A percentile compares a stretch with the other conserved stretches of the same genome.
These are phyloP conservation scores for Chiloscyllium plagiosum DNA, from an alignment of 2,113 vertebrate species.

Conservation along the genomic window DNA sequence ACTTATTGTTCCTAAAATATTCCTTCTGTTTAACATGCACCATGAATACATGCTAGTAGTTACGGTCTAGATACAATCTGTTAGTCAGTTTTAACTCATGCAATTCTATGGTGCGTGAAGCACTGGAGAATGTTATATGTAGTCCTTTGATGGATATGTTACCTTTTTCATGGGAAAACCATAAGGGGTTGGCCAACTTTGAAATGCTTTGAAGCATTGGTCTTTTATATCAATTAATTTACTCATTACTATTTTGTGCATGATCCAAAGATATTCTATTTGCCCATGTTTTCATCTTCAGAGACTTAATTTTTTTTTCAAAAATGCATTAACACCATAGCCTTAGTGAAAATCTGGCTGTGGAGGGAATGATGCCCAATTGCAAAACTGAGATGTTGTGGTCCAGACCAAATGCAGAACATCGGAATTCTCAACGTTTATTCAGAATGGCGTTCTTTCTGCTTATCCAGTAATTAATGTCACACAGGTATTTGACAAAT, in stretches of 20 bases:
- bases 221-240: neutral
- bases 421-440: too few species aligned
- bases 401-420: neutral
- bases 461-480: too few species aligned
- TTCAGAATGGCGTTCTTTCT: too few species aligned
- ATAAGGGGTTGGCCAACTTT: neutral
- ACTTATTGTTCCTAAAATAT: conserved; percentile 17
- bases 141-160: neutral
- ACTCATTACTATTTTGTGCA: neutral
- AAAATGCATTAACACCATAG: neutral
- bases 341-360: neutral
- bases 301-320: neutral
- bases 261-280: neutral
- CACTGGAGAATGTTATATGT: neutral
- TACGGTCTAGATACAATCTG: neutral
- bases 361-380: neutral
- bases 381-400: neutral
- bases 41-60: neutral
- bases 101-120: neutral
- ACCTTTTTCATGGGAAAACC: neutral
- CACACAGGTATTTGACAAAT: too few species aligned
- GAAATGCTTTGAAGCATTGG: conserved; percentile 5
- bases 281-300: neutral
- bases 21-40: neutral
- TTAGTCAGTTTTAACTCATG: neutral